Conservation (phyloP, 2,113 vertebrate species). For the Petroica traversi region DNA sequence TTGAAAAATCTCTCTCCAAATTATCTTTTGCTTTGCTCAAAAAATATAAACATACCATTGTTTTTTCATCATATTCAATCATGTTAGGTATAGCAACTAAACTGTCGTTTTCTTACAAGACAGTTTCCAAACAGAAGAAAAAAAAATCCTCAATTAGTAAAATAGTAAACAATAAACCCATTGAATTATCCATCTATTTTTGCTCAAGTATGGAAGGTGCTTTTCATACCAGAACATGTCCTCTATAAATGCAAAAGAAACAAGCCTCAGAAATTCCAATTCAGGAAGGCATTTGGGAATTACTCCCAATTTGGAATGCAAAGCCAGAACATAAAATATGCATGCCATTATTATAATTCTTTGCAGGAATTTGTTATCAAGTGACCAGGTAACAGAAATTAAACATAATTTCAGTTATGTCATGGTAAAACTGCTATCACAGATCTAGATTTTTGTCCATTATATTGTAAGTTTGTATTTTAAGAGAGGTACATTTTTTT, state of each 20-base stretch:
- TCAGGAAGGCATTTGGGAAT: background rate
- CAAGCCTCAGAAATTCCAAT: constrained; percentile 59
- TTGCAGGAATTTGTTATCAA: background rate
- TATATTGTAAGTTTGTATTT: background rate
- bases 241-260: constrained; percentile 73
- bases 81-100: background rate
- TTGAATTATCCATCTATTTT: background rate
- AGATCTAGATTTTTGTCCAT: constrained; percentile 12
- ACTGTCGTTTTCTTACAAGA: background rate
- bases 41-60: background rate
- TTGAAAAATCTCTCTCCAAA: background rate
- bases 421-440: background rate
- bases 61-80: background rate
- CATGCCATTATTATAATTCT: background rate
- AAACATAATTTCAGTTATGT: background rate
- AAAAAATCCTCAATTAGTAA: background rate
- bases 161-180: background rate
- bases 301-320: background rate
- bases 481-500: background rate
- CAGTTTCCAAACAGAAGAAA: background rate
- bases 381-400: background rate
- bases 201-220: constrained; percentile 72
- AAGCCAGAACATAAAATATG: background rate
- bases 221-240: constrained; percentile 58
- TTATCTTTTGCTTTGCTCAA: background rate